Conservation (phyloP, 2,113 vertebrate species). For the Oenanthe melanoleuca region DNA sequence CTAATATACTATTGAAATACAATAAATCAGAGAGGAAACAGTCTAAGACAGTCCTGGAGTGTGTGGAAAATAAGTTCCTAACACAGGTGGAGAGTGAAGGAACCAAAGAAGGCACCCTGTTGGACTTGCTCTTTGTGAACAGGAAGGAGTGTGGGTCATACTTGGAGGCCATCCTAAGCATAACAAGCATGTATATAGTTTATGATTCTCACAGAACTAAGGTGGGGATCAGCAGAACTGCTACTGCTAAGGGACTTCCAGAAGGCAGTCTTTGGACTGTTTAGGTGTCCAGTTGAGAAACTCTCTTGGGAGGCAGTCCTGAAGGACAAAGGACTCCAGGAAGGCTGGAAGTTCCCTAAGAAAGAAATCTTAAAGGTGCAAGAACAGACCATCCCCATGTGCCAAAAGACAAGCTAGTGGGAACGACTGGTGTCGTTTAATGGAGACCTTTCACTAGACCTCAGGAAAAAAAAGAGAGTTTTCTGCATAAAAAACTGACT, state of each 20-base stretch:
- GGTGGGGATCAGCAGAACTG: not conserved
- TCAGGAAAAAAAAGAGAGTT: not conserved
- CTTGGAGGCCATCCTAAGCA: not conserved
- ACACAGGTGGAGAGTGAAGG: not conserved
- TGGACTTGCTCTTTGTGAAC: not conserved
- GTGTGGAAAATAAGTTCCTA: not conserved
- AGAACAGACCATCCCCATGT: not conserved
- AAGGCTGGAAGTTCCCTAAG: not conserved
- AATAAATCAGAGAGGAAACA: not conserved
- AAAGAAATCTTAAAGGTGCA: not conserved
- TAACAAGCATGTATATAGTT: not conserved
- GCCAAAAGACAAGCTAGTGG: not conserved
- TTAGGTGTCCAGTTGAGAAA: not conserved
- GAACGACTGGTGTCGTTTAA: not conserved
- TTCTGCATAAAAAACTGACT: not conserved
- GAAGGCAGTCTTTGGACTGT: not conserved
- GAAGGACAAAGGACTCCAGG: not conserved
- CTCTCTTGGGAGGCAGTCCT: not conserved
- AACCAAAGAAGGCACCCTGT: not conserved
- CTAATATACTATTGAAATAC: not conserved
- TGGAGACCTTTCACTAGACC: not conserved
- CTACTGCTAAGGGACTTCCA: not conserved
- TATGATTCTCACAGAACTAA: not conserved
- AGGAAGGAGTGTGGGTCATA: not conserved
- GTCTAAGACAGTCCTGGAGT: not conserved